Evolutionary conservation across 2,888 invertebrate genomes (phyloP).

Genomic region (Arctia plantaginis): DNA sequence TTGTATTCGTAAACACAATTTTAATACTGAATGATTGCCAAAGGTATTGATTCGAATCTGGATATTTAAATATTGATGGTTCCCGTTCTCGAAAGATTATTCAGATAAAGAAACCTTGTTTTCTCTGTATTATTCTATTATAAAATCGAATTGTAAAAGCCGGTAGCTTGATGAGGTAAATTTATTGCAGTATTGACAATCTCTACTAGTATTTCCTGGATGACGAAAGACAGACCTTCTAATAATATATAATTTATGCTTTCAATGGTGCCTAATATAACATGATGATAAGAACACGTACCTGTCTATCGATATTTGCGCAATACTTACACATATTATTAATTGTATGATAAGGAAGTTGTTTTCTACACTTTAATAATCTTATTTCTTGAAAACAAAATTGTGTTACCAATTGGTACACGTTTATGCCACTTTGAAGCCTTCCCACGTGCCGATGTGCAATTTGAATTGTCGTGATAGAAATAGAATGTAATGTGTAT

Average conservation of each 20-base stretch:
- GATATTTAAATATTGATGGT: neutral
- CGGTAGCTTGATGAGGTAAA: neutral
- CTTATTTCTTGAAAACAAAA: conserved; percentile 17
- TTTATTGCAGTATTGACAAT: neutral
- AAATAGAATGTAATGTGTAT: conserved; percentile 31
- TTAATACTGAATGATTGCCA: conserved; percentile 4
- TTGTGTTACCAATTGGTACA: conserved; percentile 16
- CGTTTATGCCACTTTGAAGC: conserved; percentile 25
- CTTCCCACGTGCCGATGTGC: conserved; percentile 35
- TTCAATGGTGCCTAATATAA: neutral
- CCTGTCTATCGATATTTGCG: conserved; percentile 8
- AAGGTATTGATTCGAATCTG: neutral
- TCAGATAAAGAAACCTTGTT: neutral
- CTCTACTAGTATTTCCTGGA: neutral
- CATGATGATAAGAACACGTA: neutral
- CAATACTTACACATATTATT: conserved; percentile 15
- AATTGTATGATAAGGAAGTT: conserved; percentile 15
- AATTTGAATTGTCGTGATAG: conserved; percentile 38
- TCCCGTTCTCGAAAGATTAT: neutral
- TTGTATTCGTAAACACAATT: neutral
- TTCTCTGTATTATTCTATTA: neutral
- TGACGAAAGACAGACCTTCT: neutral
- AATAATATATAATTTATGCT: neutral
- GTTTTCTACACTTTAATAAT: conserved; percentile 7
- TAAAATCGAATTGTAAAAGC: neutral